A percentile compares a stretch with the other conserved stretches of the same genome.
phyloP scores from a whole-genome alignment of 2,797 vertebrate species.

The Hemibagrus guttatus region DNA sequence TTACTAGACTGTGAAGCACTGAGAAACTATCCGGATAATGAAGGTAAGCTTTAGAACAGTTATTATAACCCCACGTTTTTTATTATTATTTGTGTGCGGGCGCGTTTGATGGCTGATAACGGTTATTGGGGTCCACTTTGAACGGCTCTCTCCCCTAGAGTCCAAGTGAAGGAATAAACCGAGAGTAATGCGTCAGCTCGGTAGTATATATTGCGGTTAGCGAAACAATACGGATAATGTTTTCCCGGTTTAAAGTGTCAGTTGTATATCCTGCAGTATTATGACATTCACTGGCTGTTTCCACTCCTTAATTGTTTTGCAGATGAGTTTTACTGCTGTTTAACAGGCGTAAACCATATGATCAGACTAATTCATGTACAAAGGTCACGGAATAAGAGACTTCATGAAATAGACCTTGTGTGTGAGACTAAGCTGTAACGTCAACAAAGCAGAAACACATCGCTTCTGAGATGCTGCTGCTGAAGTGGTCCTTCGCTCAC shows the following conservation, averaged over 20 bases:
- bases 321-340: neutral
- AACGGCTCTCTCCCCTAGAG: neutral
- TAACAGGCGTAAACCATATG: neutral
- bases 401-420: neutral
- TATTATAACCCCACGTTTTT: constrained; percentile 27
- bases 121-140: neutral
- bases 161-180: neutral
- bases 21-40: constrained; percentile 64
- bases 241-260: neutral
- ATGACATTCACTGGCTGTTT: neutral
- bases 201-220: neutral
- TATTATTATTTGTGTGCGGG: too few species aligned
- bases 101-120: neutral
- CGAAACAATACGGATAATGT: neutral
- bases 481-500: neutral
- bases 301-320: neutral
- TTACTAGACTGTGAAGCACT: constrained; percentile 48
- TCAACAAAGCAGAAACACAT: neutral
- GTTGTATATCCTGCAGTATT: neutral
- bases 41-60: constrained; percentile 53
- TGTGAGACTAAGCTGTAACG: neutral
- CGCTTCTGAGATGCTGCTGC: neutral
- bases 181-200: neutral
- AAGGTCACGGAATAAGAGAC: neutral
- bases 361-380: neutral